Conservation (phyloP, 2,797 vertebrate species). For the Sylvilagus floridanus region DNA sequence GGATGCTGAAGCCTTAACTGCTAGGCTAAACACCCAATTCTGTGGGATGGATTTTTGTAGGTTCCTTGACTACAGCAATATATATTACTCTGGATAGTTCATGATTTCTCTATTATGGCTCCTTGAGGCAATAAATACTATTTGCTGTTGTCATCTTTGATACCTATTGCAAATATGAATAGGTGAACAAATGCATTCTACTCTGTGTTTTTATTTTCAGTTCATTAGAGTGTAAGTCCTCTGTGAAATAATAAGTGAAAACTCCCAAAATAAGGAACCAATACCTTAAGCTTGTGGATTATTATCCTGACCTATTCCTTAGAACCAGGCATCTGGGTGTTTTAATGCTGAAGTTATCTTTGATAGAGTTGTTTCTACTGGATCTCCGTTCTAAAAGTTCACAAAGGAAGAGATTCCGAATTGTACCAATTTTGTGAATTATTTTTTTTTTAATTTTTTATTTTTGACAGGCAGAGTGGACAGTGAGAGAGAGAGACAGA, state of each 20-base stretch:
- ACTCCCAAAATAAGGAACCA: not conserved
- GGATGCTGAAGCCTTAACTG: no score
- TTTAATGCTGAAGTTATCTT: not conserved
- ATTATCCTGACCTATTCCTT: not conserved
- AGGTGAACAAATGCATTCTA: slow-evolving; percentile 11
- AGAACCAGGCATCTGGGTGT: not conserved
- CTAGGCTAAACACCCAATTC: no score
- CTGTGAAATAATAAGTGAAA: not conserved
- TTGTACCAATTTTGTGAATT: not conserved
- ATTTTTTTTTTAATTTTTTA: no score
- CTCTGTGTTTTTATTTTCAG: not conserved
- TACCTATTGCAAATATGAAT: not conserved
- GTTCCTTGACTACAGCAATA: not conserved
- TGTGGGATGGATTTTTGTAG: not conserved
- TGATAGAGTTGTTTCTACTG: not conserved
- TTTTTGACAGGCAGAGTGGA: no score
- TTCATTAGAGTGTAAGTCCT: not conserved
- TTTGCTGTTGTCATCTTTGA: not conserved
- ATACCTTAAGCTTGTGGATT: not conserved
- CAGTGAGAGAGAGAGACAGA: no score
- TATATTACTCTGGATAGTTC: not conserved
- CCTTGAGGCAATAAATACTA: not conserved
- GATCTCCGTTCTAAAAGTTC: not conserved
- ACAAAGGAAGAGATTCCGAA: not conserved
- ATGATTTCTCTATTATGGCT: not conserved